Evolutionary conservation across 2,888 invertebrate genomes (phyloP), one percentile per base, ranked within the genome.

Genomic region (Sminthurinus aureus): DNA sequence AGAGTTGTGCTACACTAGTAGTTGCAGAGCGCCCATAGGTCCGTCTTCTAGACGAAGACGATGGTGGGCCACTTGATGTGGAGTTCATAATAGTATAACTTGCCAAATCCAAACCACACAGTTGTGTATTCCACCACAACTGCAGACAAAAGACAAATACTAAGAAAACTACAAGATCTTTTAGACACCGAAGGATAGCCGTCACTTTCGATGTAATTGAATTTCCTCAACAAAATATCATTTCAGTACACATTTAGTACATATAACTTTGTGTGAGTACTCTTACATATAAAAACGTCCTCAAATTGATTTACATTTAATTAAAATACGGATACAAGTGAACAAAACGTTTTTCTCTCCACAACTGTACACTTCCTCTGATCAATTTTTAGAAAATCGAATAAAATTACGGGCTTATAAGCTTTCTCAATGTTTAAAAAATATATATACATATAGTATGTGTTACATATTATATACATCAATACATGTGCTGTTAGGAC

Each of bases 1-100:
- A 92, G 89, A 96, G 92, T 91, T 96, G 96, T 87, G 96, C 94
- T 89, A 96, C 95, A 91, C 96, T 96, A 78, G 94, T 93, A 80
- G 94, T 93, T 84, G 94, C 94, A 67, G 89, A 89, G 80, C 96
- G 95, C 86, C 96, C 93, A 87, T 94, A 92, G 91, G 96, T 96
- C 87, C 95, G 93, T 76, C 88, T 86, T 64, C 89, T 86, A 73
- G 89, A 90, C 93, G 93, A 88, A 79, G 86, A 85, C 50, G 79
- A n/a, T 18, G 81, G 52, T 20, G 66, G 26, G 18, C 80, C 80
- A 82, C 82, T 78, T 77, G 82, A 82, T 51, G 82, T 77, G 13
- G 77, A 82, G 77, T 78, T 82, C 82, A 82, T 82, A 81, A 58
- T 81, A 66, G 66, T 58, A 64, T 51, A 52, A n/a, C 51, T 15